Evolutionary conservation across 2,888 invertebrate species (phyloP), one percentile per base, ranked within the genome.

Genomic region (Sphaeridia pumilis): DNA sequence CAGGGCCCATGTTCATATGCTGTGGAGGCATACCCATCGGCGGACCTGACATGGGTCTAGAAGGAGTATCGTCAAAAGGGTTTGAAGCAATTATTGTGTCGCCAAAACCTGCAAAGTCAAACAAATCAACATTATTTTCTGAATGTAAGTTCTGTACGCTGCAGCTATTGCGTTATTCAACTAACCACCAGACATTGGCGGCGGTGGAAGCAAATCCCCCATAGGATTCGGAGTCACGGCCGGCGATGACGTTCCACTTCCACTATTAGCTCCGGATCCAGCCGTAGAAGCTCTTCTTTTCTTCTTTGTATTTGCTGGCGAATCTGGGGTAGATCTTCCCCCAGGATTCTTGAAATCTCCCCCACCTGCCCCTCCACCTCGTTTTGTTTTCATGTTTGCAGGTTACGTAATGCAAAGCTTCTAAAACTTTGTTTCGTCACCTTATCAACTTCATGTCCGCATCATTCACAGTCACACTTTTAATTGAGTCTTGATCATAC

Each of bases 51-150:
- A 49, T 52, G 38, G 51, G 51, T 17, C 46, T 53, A 7, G 70
- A 67, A 46, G 86, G 87, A 49, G 86, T 85, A 70, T 93, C 92
- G 73, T 93, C 92, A 71, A 93, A 93, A 35, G 92, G 92, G 73
- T 93, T 93, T 58, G 88, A 89, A 54, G 92, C 92, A 57, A 90
- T 83, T 68, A 93, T 88, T 55, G 90, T 92, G 69, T 92, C 92
- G 34, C 90, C 90, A 72, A 87, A 90, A 53, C 73, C 72, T 69
- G 64, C n/a, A 14, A 21, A 43, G 4, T 36, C 22, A n/a, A 49
- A 38, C n/a, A 10, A 22, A 25, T 46, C 17, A 17, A 34, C 17
- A 26, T 24, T 44, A n/a, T 14, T 4, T n/a, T n/a, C n/a, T n/a
- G n/a, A n/a, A n/a, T n/a, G n/a, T n/a, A 21, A 20, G 31, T 12